Conservation (phyloP, 2,888 invertebrate species). For the Reticulitermes lucifugus region DNA sequence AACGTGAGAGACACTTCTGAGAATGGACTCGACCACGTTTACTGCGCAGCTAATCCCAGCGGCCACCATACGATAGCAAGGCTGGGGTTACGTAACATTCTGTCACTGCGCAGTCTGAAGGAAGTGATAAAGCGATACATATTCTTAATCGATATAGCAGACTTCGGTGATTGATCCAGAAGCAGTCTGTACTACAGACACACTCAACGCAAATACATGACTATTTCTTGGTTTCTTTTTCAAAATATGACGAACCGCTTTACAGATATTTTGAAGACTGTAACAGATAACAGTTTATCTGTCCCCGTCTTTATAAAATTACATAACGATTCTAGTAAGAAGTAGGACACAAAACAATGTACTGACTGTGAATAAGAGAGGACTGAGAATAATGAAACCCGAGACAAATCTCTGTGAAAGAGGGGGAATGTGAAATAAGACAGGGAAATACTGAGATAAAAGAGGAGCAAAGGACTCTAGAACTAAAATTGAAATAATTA, state of each 20-base stretch:
- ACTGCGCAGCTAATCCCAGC: no score
- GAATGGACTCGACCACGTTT: no score
- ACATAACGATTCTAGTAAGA: neutral
- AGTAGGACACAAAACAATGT: neutral
- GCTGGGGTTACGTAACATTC: no score
- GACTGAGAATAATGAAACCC: neutral
- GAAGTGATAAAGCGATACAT: no score
- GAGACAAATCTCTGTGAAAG: neutral
- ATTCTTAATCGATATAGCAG: no score
- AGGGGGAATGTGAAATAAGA: neutral
- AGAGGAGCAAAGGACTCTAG: neutral
- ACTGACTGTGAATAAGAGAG: neutral
- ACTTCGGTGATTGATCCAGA: neutral
- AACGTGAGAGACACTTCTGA: no score
- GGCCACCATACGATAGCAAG: no score
- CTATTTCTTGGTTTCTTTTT: neutral
- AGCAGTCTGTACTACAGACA: neutral
- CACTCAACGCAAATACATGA: neutral
- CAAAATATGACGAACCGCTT: neutral
- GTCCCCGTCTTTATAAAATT: neutral
- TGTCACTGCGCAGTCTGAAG: no score
- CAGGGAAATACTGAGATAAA: neutral
- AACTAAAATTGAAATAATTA: conserved; percentile 1
- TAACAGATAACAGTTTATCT: neutral
- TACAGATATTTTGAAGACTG: neutral